These are phyloP conservation scores for Epinephelus cyanopodus DNA, from an alignment of 2,113 vertebrate species.

Conservation along the genomic window DNA sequence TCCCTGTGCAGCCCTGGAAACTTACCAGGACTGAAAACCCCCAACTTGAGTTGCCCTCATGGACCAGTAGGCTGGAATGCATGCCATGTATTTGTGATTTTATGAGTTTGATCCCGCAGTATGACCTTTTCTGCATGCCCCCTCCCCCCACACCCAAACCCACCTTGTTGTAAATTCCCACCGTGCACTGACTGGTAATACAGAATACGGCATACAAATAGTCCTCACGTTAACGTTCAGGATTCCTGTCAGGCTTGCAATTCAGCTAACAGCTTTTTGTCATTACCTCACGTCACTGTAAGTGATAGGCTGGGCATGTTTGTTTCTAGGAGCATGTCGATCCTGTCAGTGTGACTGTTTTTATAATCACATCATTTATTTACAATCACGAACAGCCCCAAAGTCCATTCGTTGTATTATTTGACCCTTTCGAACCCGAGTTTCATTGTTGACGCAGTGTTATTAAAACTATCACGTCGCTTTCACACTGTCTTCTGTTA, in stretches of 20 bases:
- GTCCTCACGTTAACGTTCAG: slow-evolving; percentile 9
- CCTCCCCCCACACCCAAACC: neutral
- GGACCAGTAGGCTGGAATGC: slow-evolving; percentile 38
- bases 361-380: slow-evolving; percentile 10
- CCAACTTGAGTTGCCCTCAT: slow-evolving; percentile 14
- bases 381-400: slow-evolving; percentile 1
- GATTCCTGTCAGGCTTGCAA: slow-evolving; percentile 50
- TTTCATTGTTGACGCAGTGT: slow-evolving; percentile 5
- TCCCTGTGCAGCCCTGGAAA: slow-evolving; percentile 7
- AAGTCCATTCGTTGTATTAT: slow-evolving; percentile 1
- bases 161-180: slow-evolving; percentile 36
- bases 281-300: slow-evolving; percentile 25
- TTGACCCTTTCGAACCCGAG: neutral
- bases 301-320: slow-evolving; percentile 30
- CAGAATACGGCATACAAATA: neutral
- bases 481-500: neutral
- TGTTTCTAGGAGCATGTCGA: slow-evolving; percentile 32
- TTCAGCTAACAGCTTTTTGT: slow-evolving; percentile 48
- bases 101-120: slow-evolving; percentile 42
- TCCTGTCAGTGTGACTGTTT: slow-evolving; percentile 9
- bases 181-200: slow-evolving; percentile 31
- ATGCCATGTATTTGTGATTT: slow-evolving; percentile 57
- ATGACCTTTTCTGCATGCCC: slow-evolving; percentile 65
- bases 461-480: neutral
- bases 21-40: neutral